Conservation (phyloP, 1,140 invertebrate genomes). For the Sminthurides bifidus region DNA sequence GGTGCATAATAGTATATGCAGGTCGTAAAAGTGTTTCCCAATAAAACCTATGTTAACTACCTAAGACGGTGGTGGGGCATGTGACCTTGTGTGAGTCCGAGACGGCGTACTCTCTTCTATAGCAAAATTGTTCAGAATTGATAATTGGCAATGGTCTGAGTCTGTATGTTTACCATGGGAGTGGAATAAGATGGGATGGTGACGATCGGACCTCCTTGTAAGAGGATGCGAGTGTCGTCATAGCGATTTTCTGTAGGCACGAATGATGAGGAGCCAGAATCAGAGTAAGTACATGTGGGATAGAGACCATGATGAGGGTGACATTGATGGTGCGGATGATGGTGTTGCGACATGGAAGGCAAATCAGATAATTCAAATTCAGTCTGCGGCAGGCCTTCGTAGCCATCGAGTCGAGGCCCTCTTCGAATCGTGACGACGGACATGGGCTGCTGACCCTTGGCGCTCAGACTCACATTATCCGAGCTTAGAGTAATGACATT, state of each 20-base stretch:
- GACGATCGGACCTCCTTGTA: constrained; percentile 5
- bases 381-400: constrained; percentile 34
- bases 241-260: constrained; percentile 7
- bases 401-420: constrained; percentile 24
- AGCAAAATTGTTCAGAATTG: constrained; percentile 4
- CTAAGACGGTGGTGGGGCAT: too few relatives aligned
- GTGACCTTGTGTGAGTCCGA: not conserved
- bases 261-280: constrained; percentile 2
- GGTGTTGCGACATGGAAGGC: constrained; percentile 12
- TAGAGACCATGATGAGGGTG: not conserved
- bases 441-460: not conserved
- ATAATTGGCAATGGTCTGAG: constrained; percentile 8
- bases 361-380: constrained; percentile 33
- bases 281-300: constrained; percentile 1
- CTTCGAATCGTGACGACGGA: constrained; percentile 6
- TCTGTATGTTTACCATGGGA: constrained; percentile 10
- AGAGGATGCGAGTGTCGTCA: constrained; percentile 1
- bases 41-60: not conserved
- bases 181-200: constrained; percentile 4
- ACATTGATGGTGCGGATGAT: constrained; percentile 9
- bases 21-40: not conserved
- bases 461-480: constrained; percentile 1
- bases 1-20: not conserved
- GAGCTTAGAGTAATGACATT: constrained; percentile 24
- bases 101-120: not conserved